Evolutionary conservation across 2,888 invertebrate species (phyloP).

Genomic region (Drosophila anomelani): DNA sequence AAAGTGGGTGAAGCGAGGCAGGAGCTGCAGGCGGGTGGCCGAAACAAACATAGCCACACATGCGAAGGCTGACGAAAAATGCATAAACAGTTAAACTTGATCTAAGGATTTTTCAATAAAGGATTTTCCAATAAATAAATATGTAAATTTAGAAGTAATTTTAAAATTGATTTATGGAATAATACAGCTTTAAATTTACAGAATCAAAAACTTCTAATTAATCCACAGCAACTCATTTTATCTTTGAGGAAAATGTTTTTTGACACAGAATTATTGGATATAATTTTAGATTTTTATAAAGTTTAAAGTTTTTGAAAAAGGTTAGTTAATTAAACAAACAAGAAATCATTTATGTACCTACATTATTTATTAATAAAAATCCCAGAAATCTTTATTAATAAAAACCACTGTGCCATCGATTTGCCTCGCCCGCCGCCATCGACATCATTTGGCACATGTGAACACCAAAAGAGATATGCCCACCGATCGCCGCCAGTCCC

Average conservation of each 20-base stretch:
- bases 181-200: neutral
- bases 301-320: no score
- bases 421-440: conserved; percentile 56
- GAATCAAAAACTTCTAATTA: no score
- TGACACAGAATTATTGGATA: no score
- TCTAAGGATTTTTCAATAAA: neutral
- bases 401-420: conserved; percentile 55
- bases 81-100: conserved; percentile 10
- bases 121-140: neutral
- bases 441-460: conserved; percentile 60
- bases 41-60: conserved; percentile 46
- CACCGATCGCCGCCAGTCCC: conserved; percentile 13
- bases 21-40: conserved; percentile 46
- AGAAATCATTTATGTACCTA: no score
- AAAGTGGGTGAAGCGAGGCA: conserved; percentile 42
- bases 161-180: neutral
- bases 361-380: no score
- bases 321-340: no score
- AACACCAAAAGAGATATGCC: conserved; percentile 50
- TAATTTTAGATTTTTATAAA: no score
- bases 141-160: neutral
- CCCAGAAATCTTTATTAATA: no score
- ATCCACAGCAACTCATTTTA: no score
- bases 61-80: conserved; percentile 20
- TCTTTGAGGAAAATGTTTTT: no score